phyloP scores from a whole-genome alignment of 2,113 vertebrate species.

The Oryzias javanicus region DNA sequence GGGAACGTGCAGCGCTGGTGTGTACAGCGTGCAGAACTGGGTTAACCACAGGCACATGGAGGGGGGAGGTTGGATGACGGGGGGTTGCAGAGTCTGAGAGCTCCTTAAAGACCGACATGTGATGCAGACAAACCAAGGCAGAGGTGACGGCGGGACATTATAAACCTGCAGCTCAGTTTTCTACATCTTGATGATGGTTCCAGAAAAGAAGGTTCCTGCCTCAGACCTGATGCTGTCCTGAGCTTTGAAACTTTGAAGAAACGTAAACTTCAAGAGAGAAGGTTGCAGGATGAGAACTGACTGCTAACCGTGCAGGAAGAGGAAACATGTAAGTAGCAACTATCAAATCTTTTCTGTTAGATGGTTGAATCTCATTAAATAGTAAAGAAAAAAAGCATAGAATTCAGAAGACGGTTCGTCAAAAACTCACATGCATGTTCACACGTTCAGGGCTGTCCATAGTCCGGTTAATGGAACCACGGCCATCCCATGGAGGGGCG shows the following conservation, averaged over 20 bases:
- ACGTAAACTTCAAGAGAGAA: constrained; percentile 19
- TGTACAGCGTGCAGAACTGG: background rate
- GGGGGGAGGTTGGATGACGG: background rate
- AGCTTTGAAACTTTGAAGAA: constrained; percentile 31
- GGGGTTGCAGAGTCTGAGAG: constrained; percentile 26
- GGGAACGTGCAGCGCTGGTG: background rate
- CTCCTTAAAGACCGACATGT: constrained; percentile 9
- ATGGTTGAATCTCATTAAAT: background rate
- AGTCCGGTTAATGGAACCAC: constrained; percentile 57
- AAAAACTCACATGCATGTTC: background rate
- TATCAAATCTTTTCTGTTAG: background rate
- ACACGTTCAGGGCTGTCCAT: constrained; percentile 46
- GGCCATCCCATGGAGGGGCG: constrained; percentile 61
- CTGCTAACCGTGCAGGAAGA: background rate
- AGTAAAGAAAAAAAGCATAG: background rate
- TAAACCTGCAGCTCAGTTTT: background rate
- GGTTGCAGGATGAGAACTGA: constrained; percentile 34
- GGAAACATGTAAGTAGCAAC: constrained; percentile 56
- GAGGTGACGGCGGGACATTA: background rate
- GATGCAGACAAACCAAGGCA: constrained; percentile 4
- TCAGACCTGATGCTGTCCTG: constrained; percentile 5
- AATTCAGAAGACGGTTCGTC: background rate
- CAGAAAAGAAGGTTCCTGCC: constrained; percentile 39
- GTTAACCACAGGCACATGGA: constrained; percentile 49
- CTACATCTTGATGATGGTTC: constrained; percentile 1